Evolutionary conservation across 2,797 vertebrate genomes (phyloP).

Genomic region (Paguma larvata): DNA sequence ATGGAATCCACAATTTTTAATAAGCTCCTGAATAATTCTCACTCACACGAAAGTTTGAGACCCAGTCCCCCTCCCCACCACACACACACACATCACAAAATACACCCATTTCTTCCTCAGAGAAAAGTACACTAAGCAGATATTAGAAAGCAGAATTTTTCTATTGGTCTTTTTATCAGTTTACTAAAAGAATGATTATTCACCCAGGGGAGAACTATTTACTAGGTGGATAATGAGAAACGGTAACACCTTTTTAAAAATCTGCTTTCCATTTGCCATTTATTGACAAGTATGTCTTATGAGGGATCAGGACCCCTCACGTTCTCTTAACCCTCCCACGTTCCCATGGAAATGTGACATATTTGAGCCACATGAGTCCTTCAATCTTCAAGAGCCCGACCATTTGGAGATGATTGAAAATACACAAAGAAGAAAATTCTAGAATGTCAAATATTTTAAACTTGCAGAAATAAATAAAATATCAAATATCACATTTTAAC

Average conservation of each 20-base stretch:
- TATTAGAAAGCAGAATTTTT: neutral
- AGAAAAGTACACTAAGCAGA: conserved; percentile 47
- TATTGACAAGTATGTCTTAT: neutral
- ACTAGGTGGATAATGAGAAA: conserved; percentile 5
- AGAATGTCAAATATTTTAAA: conserved; percentile 38
- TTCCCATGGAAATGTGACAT: conserved; percentile 51
- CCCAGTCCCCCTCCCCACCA: neutral
- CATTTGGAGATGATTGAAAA: conserved; percentile 58
- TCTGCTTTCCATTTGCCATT: conserved; percentile 45
- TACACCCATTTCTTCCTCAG: neutral
- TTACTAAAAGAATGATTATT: neutral
- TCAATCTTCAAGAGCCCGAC: neutral
- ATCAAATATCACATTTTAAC: conserved; percentile 34
- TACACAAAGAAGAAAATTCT: conserved; percentile 37
- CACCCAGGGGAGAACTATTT: neutral
- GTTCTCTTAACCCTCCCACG: conserved; percentile 13
- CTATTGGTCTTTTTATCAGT: neutral
- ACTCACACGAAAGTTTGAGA: neutral
- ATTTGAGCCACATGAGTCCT: conserved; percentile 64
- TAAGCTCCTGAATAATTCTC: neutral
- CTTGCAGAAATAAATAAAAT: conserved; percentile 29
- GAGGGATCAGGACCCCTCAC: neutral
- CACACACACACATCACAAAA: neutral
- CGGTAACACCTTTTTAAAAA: neutral
- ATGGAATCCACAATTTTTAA: neutral